Base-by-base conservation (phyloP, 2,113 vertebrate species). In the Plectropomus leopardus region DNA sequence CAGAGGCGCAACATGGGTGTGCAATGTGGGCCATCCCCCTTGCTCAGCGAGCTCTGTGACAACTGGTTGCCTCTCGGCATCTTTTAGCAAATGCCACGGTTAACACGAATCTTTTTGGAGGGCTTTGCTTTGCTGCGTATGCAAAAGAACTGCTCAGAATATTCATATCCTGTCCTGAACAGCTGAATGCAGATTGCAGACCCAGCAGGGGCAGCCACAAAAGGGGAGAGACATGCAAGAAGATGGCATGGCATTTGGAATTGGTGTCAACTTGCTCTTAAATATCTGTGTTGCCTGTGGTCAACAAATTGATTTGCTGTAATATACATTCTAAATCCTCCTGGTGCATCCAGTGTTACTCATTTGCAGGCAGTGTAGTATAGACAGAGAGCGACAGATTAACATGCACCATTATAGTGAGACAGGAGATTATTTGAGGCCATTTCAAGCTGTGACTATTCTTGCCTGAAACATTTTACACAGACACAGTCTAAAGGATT, bases 141-240 rank as follows among this genome's bases (percentile, higher is more conserved):
- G 80, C 69, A 78, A 78, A 86, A 72, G 59, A 77, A 53, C 65
- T 36, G 55, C 72, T 86, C 76, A 11, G 83, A 88, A 91, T 93
- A 90, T 91, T 88, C 83, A 92, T 82, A 78, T 44, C 21, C 68
- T 71, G 78, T 85, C 85, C 80, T 40, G 7, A 89, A 90, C 87
- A 89, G 87, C 85, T 86, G 85, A 88, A 84, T 75, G 75, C 84
- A 83, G 82, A 88, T 59, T 63, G 75, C 45, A 73, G 36, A 80
- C 78, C 85, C 85, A 78, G 85, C 58, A 59, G 87, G 77, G 86
- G 83, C 53, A 15, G 65, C 74, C 77, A 70, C 78, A 83, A 72
- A 54, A 24, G 36, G 36, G 21, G 57, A 71, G 72, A 82, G 67
- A 79, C 53, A 64, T 78, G 71, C 69, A 72, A 75, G 69, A 78